Evolutionary conservation across 1,140 invertebrate genomes (phyloP).

Genomic region (Cotesia glomerata): DNA sequence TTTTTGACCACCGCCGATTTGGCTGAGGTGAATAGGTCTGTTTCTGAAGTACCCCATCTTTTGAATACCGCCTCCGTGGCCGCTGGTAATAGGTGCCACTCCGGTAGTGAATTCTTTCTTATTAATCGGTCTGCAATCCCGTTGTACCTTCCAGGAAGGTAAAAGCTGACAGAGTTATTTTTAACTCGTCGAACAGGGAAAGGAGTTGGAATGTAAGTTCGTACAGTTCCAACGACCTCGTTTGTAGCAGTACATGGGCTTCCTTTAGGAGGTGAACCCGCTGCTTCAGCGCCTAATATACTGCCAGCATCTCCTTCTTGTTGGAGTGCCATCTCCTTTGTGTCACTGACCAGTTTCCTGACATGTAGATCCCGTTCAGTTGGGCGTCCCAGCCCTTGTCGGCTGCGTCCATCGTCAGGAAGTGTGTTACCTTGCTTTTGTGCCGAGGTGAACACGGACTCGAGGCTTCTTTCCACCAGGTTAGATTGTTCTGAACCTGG

Average conservation of each 20-base stretch:
- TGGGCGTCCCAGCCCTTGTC: constrained; percentile 38
- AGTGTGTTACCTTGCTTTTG: neutral
- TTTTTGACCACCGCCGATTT: constrained; percentile 42
- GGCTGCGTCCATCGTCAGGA: constrained; percentile 30
- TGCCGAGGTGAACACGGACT: neutral
- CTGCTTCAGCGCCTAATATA: constrained; percentile 25
- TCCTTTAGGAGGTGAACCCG: constrained; percentile 16
- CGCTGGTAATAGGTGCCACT: constrained; percentile 48
- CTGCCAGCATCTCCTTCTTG: constrained; percentile 38
- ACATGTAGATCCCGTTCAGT: constrained; percentile 25
- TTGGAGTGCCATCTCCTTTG: constrained; percentile 39
- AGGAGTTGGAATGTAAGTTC: constrained; percentile 44
- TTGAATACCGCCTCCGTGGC: constrained; percentile 40
- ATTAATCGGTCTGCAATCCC: constrained; percentile 45
- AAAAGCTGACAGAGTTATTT: constrained; percentile 39
- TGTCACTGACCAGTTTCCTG: constrained; percentile 24
- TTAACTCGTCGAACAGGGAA: constrained; percentile 34
- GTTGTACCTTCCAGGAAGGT: constrained; percentile 46
- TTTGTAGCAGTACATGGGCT: constrained; percentile 34
- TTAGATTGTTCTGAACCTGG: neutral
- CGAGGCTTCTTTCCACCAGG: constrained; percentile 12
- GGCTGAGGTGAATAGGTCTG: constrained; percentile 51
- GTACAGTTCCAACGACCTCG: constrained; percentile 42
- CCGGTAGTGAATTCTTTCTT: constrained; percentile 36
- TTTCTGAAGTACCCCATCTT: constrained; percentile 43